Conservation (phyloP, 2,113 vertebrate genomes). For the Kobus ellipsiprymnus region DNA sequence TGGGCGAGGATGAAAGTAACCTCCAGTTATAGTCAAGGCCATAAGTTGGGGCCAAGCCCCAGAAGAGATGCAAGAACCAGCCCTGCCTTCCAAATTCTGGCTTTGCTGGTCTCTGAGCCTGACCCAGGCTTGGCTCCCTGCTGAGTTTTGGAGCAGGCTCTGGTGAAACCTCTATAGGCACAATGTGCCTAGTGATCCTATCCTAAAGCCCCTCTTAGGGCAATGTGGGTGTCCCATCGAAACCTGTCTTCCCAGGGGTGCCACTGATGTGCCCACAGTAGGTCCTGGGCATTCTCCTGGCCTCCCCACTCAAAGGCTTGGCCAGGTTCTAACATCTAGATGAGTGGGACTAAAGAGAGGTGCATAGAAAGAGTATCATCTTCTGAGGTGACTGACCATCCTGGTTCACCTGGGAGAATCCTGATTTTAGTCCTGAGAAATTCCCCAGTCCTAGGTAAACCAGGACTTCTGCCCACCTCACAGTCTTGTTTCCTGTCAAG, state of each 20-base stretch:
- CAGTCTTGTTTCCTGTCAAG: not conserved
- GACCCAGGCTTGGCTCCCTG: not conserved
- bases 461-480: not conserved
- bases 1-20: not conserved
- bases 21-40: not conserved
- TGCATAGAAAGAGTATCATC: not conserved
- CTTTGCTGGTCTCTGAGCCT: not conserved
- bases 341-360: not conserved
- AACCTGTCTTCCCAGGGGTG: not conserved
- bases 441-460: not conserved
- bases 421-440: not conserved
- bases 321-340: not conserved
- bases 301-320: fast-evolving
- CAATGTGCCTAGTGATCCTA: not conserved
- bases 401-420: not conserved
- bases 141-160: not conserved
- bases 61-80: not conserved
- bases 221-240: not conserved
- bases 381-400: too few relatives aligned
- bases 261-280: not conserved
- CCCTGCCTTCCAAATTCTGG: not conserved
- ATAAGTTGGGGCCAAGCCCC: not conserved
- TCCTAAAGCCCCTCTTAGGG: not conserved
- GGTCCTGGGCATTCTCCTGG: not conserved
- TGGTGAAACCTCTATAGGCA: not conserved